Percentiles rank a stretch among this genome's conserved stretches.
Evolutionary conservation across 2,797 vertebrate species (phyloP).

Genomic region (Protosalanx chinensis): DNA sequence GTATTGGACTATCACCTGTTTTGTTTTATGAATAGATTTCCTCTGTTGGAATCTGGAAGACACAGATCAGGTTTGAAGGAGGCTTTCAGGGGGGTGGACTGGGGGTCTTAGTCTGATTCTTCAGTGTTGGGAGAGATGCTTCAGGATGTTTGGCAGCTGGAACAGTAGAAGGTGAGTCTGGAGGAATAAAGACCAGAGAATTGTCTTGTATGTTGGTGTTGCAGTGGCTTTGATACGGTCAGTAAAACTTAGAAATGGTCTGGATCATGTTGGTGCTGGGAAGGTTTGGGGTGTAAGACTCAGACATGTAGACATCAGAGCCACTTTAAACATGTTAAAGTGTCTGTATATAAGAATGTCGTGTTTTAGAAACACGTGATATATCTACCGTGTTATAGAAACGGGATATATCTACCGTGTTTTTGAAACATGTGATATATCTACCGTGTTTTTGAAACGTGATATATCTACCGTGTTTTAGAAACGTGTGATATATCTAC

Average conservation of each 20-base stretch:
- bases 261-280: too few species aligned
- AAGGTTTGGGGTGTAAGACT: too few species aligned
- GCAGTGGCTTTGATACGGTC: neutral
- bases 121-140: slow-evolving; percentile 64
- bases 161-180: slow-evolving; percentile 71
- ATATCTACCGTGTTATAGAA: too few species aligned
- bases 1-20: slow-evolving; percentile 3
- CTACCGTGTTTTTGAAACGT: too few species aligned
- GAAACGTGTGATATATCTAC: too few species aligned
- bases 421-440: too few species aligned
- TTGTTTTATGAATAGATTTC: slow-evolving; percentile 1
- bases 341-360: too few species aligned
- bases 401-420: too few species aligned
- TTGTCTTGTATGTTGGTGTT: slow-evolving; percentile 15
- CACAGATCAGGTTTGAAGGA: slow-evolving; percentile 26
- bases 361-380: too few species aligned
- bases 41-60: slow-evolving; percentile 38
- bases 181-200: slow-evolving; percentile 2
- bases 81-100: slow-evolving; percentile 57
- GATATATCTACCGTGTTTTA: too few species aligned
- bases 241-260: neutral
- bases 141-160: slow-evolving; percentile 72
- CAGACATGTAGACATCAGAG: neutral
- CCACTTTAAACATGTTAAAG: too few species aligned
- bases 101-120: slow-evolving; percentile 53